phyloP scores from a whole-genome alignment of 2,888 invertebrate genomes.

The Anorthoa munda region DNA sequence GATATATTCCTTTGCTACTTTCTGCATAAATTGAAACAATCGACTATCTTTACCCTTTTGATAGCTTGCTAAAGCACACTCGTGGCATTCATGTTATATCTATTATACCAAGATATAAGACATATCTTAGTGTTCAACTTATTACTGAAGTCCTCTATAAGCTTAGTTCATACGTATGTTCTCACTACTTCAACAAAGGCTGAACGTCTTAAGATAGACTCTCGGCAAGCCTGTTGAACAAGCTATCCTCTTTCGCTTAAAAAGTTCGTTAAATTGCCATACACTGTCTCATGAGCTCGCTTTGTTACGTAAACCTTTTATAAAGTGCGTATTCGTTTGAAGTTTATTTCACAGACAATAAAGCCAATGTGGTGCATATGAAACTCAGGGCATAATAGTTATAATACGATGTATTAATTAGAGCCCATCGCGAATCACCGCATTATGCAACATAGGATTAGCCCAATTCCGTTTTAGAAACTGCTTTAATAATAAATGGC shows the following conservation, averaged over 20 bases:
- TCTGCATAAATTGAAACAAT: not conserved
- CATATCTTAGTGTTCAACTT: not conserved
- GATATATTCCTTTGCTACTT: not conserved
- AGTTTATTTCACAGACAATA: not conserved
- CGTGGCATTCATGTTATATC: not conserved
- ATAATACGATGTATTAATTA: too few species aligned
- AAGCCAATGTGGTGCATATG: not conserved
- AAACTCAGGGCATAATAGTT: too few species aligned
- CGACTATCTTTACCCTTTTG: not conserved
- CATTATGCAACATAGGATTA: not conserved
- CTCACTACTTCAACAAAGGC: constrained; percentile 1
- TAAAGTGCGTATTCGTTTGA: not conserved
- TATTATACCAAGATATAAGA: not conserved
- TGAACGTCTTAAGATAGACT: too few species aligned
- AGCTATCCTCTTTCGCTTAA: not conserved
- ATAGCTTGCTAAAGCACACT: too few species aligned
- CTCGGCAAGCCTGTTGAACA: constrained; percentile 1
- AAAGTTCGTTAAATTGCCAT: not conserved
- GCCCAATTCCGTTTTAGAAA: not conserved
- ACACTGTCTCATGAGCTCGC: not conserved
- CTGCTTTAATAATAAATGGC: not conserved
- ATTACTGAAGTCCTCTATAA: not conserved
- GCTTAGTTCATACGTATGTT: not conserved
- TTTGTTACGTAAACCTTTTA: not conserved
- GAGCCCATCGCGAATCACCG: not conserved